Conservation (phyloP, 2,888 invertebrate species). For the Dioctria rufipes region DNA sequence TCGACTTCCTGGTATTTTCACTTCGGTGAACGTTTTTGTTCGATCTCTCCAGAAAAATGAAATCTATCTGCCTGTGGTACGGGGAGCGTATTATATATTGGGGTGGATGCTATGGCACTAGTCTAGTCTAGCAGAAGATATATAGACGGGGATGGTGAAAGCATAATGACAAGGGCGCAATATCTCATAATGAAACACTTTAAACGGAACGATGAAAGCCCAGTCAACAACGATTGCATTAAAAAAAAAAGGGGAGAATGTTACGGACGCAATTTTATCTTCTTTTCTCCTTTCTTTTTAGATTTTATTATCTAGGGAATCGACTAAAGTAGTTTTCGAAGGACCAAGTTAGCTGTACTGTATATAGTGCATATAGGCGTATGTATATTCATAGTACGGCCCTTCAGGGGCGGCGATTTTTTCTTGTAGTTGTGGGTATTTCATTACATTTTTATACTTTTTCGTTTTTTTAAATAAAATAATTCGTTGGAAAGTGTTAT, state of each 20-base stretch:
- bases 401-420: too few species aligned
- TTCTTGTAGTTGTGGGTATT: too few species aligned
- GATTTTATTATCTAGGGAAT: constrained; percentile 35
- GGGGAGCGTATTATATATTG: too few species aligned
- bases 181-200: constrained; percentile 35
- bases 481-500: too few species aligned
- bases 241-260: neutral
- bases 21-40: constrained; percentile 23
- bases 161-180: constrained; percentile 25
- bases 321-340: constrained; percentile 29
- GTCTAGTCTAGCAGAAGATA: too few species aligned
- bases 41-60: too few species aligned
- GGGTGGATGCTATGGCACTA: too few species aligned
- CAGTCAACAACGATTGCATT: neutral
- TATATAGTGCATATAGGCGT: neutral
- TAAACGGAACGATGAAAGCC: neutral
- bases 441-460: too few species aligned
- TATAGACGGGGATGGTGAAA: neutral
- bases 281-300: constrained; percentile 3
- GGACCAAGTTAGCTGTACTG: neutral
- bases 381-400: neutral
- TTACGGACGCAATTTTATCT: constrained; percentile 36
- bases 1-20: constrained; percentile 33
- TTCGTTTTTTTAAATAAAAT: too few species aligned
- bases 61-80: too few species aligned